A percentile compares a stretch with the other conserved stretches of the same genome.
These are phyloP conservation scores for Acromyrmex echinatior DNA, from an alignment of 1,140 invertebrate genomes.

Conservation along the genomic window DNA sequence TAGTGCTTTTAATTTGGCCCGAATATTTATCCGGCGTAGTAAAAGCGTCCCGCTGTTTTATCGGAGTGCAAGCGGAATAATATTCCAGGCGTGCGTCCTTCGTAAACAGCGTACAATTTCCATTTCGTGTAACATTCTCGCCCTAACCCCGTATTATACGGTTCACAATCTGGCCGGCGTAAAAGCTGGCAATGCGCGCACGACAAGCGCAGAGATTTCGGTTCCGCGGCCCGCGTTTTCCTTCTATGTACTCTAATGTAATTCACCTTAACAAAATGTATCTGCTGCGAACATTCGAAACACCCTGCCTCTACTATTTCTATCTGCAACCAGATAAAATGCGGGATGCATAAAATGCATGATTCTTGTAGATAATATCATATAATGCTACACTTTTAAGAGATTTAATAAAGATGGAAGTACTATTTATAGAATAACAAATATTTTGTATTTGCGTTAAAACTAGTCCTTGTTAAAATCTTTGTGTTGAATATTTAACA, in stretches of 20 bases:
- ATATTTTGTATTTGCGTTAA: too few relatives aligned
- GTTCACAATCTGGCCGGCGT: slow-evolving; percentile 56
- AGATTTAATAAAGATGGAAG: neutral
- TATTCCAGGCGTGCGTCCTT: slow-evolving; percentile 72
- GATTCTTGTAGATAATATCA: neutral
- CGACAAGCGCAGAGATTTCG: slow-evolving; percentile 60
- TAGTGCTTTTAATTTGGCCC: slow-evolving; percentile 75
- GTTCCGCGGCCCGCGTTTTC: slow-evolving; percentile 30
- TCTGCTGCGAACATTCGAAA: slow-evolving; percentile 43
- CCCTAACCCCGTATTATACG: slow-evolving; percentile 61
- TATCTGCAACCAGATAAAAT: neutral
- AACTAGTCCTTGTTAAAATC: too few relatives aligned
- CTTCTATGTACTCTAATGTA: slow-evolving; percentile 55
- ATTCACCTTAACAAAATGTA: slow-evolving; percentile 53
- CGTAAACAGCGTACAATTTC: slow-evolving; percentile 73
- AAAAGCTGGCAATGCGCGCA: slow-evolving; percentile 53
- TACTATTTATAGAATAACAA: neutral
- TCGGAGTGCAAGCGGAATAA: slow-evolving; percentile 68
- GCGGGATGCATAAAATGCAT: neutral
- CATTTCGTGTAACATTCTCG: slow-evolving; percentile 70
- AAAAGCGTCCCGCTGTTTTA: slow-evolving; percentile 74
- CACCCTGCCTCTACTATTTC: neutral
- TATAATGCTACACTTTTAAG: neutral
- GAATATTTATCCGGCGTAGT: slow-evolving; percentile 72
- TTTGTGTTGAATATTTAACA: too few relatives aligned